phyloP scores from a whole-genome alignment of 2,888 invertebrate genomes.

The Lomographa bimaculata region DNA sequence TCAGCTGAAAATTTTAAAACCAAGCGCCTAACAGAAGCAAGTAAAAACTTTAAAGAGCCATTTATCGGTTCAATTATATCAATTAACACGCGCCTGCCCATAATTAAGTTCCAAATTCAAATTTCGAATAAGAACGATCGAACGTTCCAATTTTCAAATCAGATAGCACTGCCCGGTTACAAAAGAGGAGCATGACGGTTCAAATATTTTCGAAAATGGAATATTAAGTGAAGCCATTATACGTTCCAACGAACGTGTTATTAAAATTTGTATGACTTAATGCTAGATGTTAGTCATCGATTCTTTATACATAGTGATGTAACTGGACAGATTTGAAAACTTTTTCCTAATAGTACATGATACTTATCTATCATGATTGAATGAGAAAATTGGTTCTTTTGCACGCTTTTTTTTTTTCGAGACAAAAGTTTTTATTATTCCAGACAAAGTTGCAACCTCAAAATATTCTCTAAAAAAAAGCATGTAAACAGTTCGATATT shows the following conservation, averaged over 20 bases:
- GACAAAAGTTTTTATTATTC: no score
- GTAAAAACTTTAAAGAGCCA: conserved; percentile 1
- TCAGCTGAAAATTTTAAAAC: no score
- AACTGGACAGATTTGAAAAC: no score
- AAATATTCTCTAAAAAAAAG: no score
- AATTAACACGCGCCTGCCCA: conserved; percentile 48
- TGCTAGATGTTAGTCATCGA: conserved; percentile 25
- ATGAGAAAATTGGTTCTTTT: no score
- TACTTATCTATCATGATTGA: no score
- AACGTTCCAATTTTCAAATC: conserved; percentile 79
- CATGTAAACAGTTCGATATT: no score
- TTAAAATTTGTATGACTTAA: conserved; percentile 58
- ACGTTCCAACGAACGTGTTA: conserved; percentile 73
- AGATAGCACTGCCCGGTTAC: conserved; percentile 68
- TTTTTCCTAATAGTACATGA: no score
- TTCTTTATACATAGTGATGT: conserved; percentile 40
- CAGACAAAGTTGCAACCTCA: no score
- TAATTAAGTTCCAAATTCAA: conserved; percentile 59
- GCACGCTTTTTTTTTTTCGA: no score
- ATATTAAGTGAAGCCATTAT: conserved; percentile 82
- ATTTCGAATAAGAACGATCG: conserved; percentile 67
- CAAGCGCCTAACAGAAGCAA: no score
- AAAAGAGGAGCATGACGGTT: conserved; percentile 81
- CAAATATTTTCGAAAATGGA: conserved; percentile 82
- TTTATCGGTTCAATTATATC: conserved; percentile 38